A percentile compares a stretch with the other conserved stretches of the same genome.
phyloP scores from a whole-genome alignment of 2,888 invertebrate species.

The Zelleria hepariella region DNA sequence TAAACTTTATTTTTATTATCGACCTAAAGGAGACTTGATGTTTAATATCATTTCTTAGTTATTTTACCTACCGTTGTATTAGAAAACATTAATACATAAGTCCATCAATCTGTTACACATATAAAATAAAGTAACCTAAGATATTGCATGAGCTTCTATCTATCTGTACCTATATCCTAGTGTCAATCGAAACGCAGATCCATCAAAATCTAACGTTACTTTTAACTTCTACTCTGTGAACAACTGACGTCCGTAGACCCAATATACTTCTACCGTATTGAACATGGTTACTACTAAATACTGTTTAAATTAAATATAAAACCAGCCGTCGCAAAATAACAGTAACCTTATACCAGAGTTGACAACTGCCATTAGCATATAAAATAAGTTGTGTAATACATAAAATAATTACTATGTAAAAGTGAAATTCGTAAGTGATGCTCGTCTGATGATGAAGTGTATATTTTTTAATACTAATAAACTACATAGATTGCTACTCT shows the following conservation, averaged over 20 bases:
- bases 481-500: slow-evolving; percentile 30
- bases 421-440: slow-evolving; percentile 46
- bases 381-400: slow-evolving; percentile 47
- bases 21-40: not conserved
- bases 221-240: not conserved
- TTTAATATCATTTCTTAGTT: not conserved
- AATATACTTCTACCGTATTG: not conserved
- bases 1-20: not conserved
- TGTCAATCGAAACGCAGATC: not conserved
- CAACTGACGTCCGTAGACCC: not conserved
- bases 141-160: slow-evolving; percentile 45
- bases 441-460: slow-evolving; percentile 36
- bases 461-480: slow-evolving; percentile 38
- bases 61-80: not conserved
- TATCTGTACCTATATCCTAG: not conserved
- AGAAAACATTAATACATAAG: not conserved
- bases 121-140: slow-evolving; percentile 16
- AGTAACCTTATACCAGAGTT: slow-evolving; percentile 38
- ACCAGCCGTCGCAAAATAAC: slow-evolving; percentile 19
- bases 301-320: not conserved
- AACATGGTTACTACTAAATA: not conserved
- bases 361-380: slow-evolving; percentile 66
- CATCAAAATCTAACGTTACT: not conserved
- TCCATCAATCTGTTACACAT: not conserved
- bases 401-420: slow-evolving; percentile 31